Evolutionary conservation across 2,113 vertebrate species (phyloP), one percentile per base, ranked within the genome.

Genomic region (Pica pica): DNA sequence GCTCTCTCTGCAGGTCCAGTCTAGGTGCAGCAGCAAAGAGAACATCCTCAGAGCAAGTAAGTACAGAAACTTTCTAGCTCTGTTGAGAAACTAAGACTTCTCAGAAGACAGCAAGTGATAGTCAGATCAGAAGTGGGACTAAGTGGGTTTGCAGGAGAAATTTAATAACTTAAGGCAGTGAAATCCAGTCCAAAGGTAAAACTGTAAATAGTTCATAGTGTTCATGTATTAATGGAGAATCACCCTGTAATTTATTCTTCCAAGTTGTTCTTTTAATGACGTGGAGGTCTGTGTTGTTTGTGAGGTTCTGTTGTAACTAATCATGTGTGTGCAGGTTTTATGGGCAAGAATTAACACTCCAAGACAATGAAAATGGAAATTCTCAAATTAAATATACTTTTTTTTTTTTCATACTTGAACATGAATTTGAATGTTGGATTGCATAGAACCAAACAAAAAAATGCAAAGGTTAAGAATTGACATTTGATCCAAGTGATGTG

Each of bases 1-100:
- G 78, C 95, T 98, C 70, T 98, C 97, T 98, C 97, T 98, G 77
- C 97, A 99, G 99, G 99, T 99, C 97, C 99, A 99, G 98, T 99
- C 99, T 93, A 98, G 99, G 98, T 99, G 99, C 99, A 99, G 99
- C 98, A 99, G 99, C 98, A 99, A 99, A 98, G 99, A 99, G 97
- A 99, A 99, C 94, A 99, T 99, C 98, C 99, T 99, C 97, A 99
- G 99, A 99, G 99, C 99, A 98, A 99, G 99, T 99, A 97, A 99
- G 99, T 99, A 92, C 79, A 87, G 83, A 91, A 76, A 83, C 68
- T 77, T 94, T 83, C 16, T 35, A 77, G 59, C 53, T 85, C 60
- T 82, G 1, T 39, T 91, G 35, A 69, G 89, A 76, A 92, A 76
- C 27, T 61, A 70, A 60, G 75, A 30, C n/a, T 67, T n/a, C 46